Percentiles rank a stretch among this genome's conserved stretches.
Evolutionary conservation across 2,888 invertebrate species (phyloP).

Genomic region (Phyto melanocephala): DNA sequence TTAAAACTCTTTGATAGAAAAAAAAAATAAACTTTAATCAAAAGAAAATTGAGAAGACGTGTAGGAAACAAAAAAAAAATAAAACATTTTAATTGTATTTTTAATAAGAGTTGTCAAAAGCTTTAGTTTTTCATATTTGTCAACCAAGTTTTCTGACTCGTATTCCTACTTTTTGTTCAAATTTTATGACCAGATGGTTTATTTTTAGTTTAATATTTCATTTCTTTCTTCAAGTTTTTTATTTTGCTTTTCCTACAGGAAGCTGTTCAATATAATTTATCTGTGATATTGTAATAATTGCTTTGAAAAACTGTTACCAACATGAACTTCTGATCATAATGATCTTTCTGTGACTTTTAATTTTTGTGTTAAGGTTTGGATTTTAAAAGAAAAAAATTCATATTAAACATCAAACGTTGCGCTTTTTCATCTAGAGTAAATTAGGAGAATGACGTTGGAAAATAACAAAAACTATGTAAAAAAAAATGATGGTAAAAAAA

Average conservation of each 20-base stretch:
- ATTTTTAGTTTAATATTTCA: neutral
- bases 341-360: conserved; percentile 50
- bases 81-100: conserved; percentile 58
- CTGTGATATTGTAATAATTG: conserved; percentile 31
- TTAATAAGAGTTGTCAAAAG: conserved; percentile 50
- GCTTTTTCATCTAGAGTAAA: neutral
- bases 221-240: too few relatives aligned
- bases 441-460: neutral
- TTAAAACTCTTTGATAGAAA: neutral
- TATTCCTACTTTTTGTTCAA: neutral
- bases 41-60: neutral
- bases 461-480: neutral
- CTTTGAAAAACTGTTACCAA: conserved; percentile 29
- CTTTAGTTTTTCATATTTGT: conserved; percentile 19
- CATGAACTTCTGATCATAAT: conserved; percentile 45
- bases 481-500: neutral
- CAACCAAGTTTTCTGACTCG: neutral
- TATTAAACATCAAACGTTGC: conserved; percentile 48
- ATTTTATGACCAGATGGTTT: neutral
- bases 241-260: conserved; percentile 16
- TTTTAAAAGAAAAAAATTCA: neutral
- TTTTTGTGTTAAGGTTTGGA: conserved; percentile 24
- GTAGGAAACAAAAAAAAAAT: conserved; percentile 2
- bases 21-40: neutral
- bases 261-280: conserved; percentile 37